These are phyloP conservation scores for Dexiosoma caninum DNA, from an alignment of 2,888 invertebrate species.

Conservation along the genomic window DNA sequence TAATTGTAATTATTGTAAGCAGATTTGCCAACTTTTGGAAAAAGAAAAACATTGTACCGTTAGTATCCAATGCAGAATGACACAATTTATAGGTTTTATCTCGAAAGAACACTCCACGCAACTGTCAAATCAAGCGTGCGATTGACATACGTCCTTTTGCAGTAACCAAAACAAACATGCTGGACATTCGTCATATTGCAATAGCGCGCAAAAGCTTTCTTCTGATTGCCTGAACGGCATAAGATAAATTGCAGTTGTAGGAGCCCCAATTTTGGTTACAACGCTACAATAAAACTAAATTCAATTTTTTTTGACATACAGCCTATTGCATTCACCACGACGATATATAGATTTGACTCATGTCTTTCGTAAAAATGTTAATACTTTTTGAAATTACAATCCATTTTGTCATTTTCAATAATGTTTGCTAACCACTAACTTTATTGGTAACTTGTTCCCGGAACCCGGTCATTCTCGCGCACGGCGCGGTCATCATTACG, in stretches of 20 bases:
- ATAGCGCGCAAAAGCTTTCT: constrained; percentile 1
- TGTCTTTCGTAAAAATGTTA: no score
- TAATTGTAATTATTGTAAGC: no score
- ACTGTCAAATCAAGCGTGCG: constrained; percentile 5
- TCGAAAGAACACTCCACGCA: not conserved
- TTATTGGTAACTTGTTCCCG: no score
- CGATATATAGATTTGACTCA: no score
- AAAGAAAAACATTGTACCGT: not conserved
- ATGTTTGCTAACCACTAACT: no score
- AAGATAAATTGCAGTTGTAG: not conserved
- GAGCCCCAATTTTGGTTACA: constrained; percentile 6
- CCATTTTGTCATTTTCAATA: no score
- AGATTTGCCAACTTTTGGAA: not conserved
- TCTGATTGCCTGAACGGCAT: constrained; percentile 8
- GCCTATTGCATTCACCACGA: not conserved
- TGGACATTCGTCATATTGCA: not conserved
- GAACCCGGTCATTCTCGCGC: no score
- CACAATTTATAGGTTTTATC: not conserved
- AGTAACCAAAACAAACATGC: not conserved
- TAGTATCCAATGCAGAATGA: not conserved
- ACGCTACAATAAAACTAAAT: constrained; percentile 1
- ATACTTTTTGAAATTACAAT: no score
- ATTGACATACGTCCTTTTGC: constrained; percentile 9
- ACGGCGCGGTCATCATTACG: no score
- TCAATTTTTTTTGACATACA: not conserved